Evolutionary conservation across 2,797 vertebrate species (phyloP), one percentile per base, ranked within the genome.

Genomic region (Coregonus suidteri): DNA sequence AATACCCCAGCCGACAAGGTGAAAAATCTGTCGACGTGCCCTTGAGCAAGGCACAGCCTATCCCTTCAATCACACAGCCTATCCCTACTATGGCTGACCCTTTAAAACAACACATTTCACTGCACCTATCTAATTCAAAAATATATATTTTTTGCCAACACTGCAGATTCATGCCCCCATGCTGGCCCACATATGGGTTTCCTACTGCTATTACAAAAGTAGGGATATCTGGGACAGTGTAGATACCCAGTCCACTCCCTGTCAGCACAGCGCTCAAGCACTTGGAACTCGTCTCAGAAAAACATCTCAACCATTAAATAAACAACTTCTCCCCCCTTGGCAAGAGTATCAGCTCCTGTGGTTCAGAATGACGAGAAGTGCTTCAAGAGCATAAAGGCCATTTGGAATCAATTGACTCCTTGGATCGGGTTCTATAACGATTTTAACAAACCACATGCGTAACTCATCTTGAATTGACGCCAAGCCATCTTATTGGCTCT

Each of bases 321-420:
- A 67, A 67, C 30, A 67, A 13, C 30, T 67, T 67, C 31, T 47
- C n/a, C 69, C n/a, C 41, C 69, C 3, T n/a, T 7, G 72, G 54
- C 56, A 65, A 71, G 15, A 20, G 30, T n/a, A 73, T 14, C 15
- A n/a, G 37, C 25, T 74, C 7, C 52, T 14, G 54, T 41, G 53
- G 53, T 64, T 34, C 54, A 66, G 7, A 41, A 35, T 31, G 14
- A 34, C 53, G 25, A 30, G 20, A 65, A 59, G 31, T 81, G 72
- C 53, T 5, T 73, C 75, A 70, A 25, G 25, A 66, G 64, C 64
- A 14, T 15, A 14, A 15, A 67, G 34, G 37, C 41, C 5, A 70
- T 68, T 74, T 73, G 68, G 76, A 52, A 78, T 56, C 68, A 68
- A 6, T 53, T 65, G n/a, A 62, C n/a, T 25, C 3, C 4, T 47